These are phyloP conservation scores for Otolemur garnettii DNA, from an alignment of 2,113 vertebrate genomes.

Conservation along the genomic window DNA sequence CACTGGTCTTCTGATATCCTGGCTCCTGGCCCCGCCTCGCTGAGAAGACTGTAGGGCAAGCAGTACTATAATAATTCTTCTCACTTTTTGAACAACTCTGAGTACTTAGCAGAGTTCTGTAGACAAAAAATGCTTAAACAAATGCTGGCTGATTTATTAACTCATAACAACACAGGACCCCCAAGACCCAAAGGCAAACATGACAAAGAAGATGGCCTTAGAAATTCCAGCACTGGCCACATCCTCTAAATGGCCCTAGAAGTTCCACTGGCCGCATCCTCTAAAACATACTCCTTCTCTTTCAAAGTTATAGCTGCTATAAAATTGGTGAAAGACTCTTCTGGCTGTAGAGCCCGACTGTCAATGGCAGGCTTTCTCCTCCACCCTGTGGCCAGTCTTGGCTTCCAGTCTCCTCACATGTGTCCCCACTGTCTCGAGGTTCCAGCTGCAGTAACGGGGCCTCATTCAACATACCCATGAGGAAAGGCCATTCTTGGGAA, in stretches of 20 bases:
- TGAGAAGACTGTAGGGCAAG: not conserved
- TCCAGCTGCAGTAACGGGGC: too few species aligned
- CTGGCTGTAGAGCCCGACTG: not conserved
- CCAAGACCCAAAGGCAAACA: not conserved
- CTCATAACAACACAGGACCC: not conserved
- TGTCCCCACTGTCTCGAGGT: not conserved
- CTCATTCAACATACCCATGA: not conserved
- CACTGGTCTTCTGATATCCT: not conserved
- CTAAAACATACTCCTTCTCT: not conserved
- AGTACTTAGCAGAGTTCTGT: not conserved
- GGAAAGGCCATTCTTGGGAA: not conserved
- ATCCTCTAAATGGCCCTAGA: not conserved
- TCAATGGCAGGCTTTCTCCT: not conserved
- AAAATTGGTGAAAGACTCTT: not conserved
- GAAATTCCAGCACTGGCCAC: not conserved
- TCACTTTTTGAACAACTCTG: not conserved
- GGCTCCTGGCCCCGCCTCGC: not conserved
- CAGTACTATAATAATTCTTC: not conserved
- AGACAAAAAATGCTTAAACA: not conserved
- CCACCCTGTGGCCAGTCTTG: not conserved
- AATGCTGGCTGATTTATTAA: not conserved
- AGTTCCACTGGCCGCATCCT: not conserved
- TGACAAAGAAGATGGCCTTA: not conserved
- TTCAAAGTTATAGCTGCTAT: not conserved
- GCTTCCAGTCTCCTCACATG: not conserved